These are phyloP conservation scores for Fragum fragum DNA, from an alignment of 2,888 invertebrate species.

Conservation along the genomic window DNA sequence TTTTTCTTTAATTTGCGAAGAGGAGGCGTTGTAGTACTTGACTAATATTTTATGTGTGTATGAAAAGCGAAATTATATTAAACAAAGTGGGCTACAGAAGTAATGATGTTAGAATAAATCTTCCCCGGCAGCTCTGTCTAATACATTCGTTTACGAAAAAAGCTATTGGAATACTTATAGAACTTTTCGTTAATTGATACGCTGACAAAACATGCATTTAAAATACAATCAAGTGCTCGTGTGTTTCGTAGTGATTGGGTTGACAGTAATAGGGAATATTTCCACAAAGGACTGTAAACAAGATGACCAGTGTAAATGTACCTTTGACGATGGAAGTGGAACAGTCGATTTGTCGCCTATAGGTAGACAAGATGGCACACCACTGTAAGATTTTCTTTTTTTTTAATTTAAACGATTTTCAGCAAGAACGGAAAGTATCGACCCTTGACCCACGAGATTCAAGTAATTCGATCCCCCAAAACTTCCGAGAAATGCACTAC, in stretches of 20 bases:
- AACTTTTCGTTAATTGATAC: background rate
- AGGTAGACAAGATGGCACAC: constrained; percentile 5
- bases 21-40: no score
- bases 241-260: background rate
- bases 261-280: background rate
- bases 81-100: no score
- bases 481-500: background rate
- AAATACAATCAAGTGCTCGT: background rate
- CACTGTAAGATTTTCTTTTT: constrained; percentile 42
- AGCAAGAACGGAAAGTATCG: background rate
- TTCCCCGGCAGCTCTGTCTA: no score
- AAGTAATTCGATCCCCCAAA: background rate
- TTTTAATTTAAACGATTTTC: no score
- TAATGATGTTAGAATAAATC: no score
- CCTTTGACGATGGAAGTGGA: constrained; percentile 53
- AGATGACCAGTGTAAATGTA: constrained; percentile 49
- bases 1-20: no score
- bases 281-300: constrained; percentile 30
- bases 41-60: no score
- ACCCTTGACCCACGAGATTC: background rate
- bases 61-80: no score
- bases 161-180: no score
- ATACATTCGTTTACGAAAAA: no score
- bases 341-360: constrained; percentile 48
- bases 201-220: background rate